These are phyloP conservation scores for Netelia virgata DNA, from an alignment of 2,888 invertebrate species.

Conservation along the genomic window DNA sequence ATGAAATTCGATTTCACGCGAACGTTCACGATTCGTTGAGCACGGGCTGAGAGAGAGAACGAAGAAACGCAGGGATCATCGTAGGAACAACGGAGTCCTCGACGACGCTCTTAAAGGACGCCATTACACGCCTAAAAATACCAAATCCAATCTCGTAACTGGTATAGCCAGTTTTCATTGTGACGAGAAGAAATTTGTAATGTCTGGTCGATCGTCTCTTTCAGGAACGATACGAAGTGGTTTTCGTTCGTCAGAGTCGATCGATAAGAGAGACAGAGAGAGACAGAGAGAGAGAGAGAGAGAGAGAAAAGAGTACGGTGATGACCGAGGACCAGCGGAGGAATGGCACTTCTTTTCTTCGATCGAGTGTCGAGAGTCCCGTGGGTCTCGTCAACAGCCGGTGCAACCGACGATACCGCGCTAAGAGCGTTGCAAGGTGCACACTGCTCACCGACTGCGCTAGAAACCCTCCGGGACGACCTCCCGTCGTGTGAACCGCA, in stretches of 20 bases:
- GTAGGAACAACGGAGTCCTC: slow-evolving; percentile 4
- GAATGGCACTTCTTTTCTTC: not conserved
- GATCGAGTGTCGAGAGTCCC: slow-evolving; percentile 38
- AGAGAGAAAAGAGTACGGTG: too few relatives aligned
- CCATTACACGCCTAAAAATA: slow-evolving; percentile 15
- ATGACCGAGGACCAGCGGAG: not conserved
- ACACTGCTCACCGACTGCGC: slow-evolving; percentile 54
- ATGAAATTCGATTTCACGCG: slow-evolving; percentile 79
- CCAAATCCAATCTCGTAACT: slow-evolving; percentile 16
- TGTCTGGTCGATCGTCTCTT: not conserved
- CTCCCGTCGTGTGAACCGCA: slow-evolving; percentile 62
- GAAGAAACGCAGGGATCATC: not conserved
- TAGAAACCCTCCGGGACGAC: slow-evolving; percentile 51
- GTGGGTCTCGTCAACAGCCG: slow-evolving; percentile 61
- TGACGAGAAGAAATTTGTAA: slow-evolving; percentile 22
- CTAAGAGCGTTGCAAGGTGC: slow-evolving; percentile 57
- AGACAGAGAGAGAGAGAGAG: not conserved
- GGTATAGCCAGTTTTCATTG: slow-evolving; percentile 13
- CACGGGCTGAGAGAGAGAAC: not conserved
- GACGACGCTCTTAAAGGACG: not conserved
- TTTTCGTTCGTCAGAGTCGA: not conserved
- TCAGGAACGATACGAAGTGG: not conserved
- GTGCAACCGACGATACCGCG: slow-evolving; percentile 38
- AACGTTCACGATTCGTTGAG: slow-evolving; percentile 46
- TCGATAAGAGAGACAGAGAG: not conserved